These are phyloP conservation scores for Bombylius major DNA, from an alignment of 2,888 invertebrate genomes.

Conservation along the genomic window DNA sequence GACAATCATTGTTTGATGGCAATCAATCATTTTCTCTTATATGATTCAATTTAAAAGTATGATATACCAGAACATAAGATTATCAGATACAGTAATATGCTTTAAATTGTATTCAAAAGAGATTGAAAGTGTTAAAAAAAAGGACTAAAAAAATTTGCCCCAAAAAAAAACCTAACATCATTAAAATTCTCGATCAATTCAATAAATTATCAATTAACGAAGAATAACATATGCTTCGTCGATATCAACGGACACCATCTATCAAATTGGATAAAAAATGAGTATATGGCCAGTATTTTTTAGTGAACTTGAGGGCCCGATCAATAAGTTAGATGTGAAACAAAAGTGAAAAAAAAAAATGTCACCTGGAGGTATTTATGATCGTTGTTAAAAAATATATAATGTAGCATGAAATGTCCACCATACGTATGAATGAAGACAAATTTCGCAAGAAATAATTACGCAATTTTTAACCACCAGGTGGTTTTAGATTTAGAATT, in stretches of 20 bases:
- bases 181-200: conserved; percentile 12
- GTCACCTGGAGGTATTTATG: neutral
- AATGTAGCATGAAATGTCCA: neutral
- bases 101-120: neutral
- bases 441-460: conserved; percentile 7
- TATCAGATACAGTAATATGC: too few species aligned
- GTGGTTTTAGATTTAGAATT: neutral
- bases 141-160: neutral
- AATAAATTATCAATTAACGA: conserved; percentile 12
- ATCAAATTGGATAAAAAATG: neutral
- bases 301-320: too few species aligned
- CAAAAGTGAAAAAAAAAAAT: neutral
- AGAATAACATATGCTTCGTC: conserved; percentile 8
- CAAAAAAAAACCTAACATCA: neutral
- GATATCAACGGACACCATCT: conserved; percentile 5
- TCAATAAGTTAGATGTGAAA: neutral
- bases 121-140: conserved; percentile 5
- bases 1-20: neutral
- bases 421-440: neutral
- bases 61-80: too few species aligned
- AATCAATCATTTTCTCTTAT: neutral
- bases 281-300: too few species aligned
- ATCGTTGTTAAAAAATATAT: neutral
- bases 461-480: conserved; percentile 2
- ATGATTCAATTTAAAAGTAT: too few species aligned